phyloP scores from a whole-genome alignment of 2,113 vertebrate genomes.

The Paradisaea rubra region DNA sequence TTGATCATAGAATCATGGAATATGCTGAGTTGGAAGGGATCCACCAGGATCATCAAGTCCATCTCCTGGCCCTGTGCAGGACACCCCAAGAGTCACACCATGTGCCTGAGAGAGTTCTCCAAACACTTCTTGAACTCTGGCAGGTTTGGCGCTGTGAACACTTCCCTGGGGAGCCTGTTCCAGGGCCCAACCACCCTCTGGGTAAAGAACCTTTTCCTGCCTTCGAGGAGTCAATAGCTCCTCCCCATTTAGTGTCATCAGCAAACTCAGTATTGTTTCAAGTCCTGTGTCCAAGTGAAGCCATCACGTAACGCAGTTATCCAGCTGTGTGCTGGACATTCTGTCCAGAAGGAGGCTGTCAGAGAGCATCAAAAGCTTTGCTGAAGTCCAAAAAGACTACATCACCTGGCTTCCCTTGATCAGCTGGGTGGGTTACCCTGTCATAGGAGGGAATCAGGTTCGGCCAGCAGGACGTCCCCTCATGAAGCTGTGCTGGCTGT shows the following conservation, averaged over 20 bases:
- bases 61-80: not conserved
- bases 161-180: not conserved
- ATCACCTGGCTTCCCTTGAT: not conserved
- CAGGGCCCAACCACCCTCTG: not conserved
- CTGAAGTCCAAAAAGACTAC: not conserved
- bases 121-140: not conserved
- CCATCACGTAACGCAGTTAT: rapidly evolving
- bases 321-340: rapidly evolving
- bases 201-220: not conserved
- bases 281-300: not conserved
- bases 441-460: not conserved
- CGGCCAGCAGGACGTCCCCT: not conserved
- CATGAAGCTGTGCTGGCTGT: not conserved
- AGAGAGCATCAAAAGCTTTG: not conserved
- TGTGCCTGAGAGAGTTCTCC: not conserved
- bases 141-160: not conserved
- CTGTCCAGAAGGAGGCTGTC: not conserved
- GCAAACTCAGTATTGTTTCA: rapidly evolving
- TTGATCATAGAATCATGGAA: not conserved
- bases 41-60: not conserved
- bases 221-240: not conserved
- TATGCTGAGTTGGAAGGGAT: not conserved
- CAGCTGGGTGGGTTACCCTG: not conserved
- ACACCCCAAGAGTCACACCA: not conserved
- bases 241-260: not conserved